Conservation (phyloP, 2,113 vertebrate genomes). For the Phocoena phocoena region DNA sequence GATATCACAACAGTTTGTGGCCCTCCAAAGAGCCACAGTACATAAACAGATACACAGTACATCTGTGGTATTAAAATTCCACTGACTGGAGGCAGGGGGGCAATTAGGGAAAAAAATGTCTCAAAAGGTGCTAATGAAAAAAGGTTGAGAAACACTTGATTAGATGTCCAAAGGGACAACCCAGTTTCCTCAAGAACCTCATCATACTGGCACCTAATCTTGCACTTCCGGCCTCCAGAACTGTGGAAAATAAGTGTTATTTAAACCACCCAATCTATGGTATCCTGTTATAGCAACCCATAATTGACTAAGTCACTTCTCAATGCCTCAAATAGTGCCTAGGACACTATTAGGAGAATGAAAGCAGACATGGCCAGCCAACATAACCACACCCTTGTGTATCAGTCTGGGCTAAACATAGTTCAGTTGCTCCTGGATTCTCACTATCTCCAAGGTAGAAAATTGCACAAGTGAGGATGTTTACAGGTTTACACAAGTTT, state of each 20-base stretch:
- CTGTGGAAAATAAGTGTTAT: neutral
- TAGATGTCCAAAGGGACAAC: neutral
- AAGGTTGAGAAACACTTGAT: conserved; percentile 16
- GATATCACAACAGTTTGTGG: neutral
- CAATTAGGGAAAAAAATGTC: neutral
- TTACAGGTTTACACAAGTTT: no score
- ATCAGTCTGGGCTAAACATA: neutral
- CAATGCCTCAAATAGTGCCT: neutral
- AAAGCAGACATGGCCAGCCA: neutral
- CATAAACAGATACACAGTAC: neutral
- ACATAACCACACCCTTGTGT: neutral
- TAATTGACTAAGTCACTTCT: neutral
- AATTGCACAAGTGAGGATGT: neutral
- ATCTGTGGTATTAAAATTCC: conserved; percentile 20
- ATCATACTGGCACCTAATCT: neutral
- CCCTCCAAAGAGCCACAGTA: neutral
- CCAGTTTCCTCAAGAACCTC: neutral
- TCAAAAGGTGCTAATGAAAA: conserved; percentile 37
- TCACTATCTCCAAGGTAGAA: conserved; percentile 18
- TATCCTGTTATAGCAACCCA: neutral
- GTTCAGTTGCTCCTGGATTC: neutral
- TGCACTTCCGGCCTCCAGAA: neutral
- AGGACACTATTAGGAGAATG: neutral
- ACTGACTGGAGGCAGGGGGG: accelerated
- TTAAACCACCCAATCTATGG: neutral